Evolutionary conservation across 2,797 vertebrate species (phyloP).

Genomic region (Neomorphus geoffroyi): DNA sequence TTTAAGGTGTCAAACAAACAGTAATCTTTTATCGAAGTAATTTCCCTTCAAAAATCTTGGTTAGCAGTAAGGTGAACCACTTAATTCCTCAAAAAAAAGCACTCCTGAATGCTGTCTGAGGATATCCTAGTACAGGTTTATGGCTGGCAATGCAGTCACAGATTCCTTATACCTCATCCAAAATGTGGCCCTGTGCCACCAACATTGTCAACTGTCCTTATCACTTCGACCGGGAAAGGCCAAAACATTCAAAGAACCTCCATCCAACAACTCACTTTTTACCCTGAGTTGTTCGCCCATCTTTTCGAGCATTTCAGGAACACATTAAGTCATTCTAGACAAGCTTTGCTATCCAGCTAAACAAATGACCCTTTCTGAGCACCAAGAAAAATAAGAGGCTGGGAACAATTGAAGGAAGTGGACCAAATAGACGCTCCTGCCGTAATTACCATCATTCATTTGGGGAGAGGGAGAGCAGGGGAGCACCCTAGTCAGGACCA

Average conservation of each 20-base stretch:
- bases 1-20: background rate
- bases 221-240: background rate
- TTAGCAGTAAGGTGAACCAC: background rate
- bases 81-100: background rate
- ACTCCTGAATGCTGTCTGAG: background rate
- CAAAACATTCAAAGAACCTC: background rate
- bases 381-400: conserved; percentile 36
- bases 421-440: conserved; percentile 41
- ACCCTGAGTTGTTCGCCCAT: background rate
- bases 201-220: background rate
- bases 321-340: conserved; percentile 47
- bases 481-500: conserved; percentile 39
- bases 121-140: background rate
- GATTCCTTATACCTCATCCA: background rate
- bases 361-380: conserved; percentile 49
- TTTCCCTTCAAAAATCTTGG: background rate
- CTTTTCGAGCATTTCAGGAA: conserved; percentile 57
- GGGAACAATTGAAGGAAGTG: conserved; percentile 67
- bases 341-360: conserved; percentile 20
- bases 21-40: background rate
- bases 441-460: conserved; percentile 57
- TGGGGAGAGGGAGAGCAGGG: conserved; percentile 22
- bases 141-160: background rate
- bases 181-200: background rate
- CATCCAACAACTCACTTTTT: background rate